Evolutionary conservation across 2,113 vertebrate species (phyloP).

Genomic region (Spermophilus dauricus): DNA sequence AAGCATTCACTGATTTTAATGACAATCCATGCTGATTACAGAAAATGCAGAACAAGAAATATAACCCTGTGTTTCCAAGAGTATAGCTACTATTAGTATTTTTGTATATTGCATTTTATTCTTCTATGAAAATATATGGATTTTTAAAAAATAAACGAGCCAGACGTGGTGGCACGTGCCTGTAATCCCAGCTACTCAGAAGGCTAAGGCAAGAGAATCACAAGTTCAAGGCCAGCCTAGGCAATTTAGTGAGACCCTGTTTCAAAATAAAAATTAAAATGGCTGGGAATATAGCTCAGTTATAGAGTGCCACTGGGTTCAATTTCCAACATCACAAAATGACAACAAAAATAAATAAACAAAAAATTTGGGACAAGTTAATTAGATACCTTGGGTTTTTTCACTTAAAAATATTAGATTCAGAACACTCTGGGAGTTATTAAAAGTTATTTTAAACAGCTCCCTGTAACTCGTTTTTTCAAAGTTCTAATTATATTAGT

Average conservation of each 20-base stretch:
- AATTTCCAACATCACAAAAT: not conserved
- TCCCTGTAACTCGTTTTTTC: not conserved
- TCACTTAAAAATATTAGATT: not conserved
- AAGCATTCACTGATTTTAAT: slow-evolving; percentile 42
- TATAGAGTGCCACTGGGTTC: no score
- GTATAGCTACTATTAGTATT: not conserved
- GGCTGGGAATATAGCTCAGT: no score
- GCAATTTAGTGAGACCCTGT: no score
- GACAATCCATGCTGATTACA: slow-evolving; percentile 8
- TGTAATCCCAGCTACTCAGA: no score
- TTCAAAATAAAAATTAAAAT: no score
- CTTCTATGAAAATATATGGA: not conserved
- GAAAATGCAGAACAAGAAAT: slow-evolving; percentile 33
- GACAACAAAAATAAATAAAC: not conserved
- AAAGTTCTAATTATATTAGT: slow-evolving; percentile 24
- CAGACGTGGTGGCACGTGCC: no score
- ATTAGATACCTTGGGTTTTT: not conserved
- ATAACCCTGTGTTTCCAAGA: not conserved
- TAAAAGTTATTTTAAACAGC: slow-evolving; percentile 10
- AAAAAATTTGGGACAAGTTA: not conserved
- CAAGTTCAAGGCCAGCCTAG: no score
- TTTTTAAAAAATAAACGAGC: not conserved
- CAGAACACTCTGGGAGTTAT: not conserved
- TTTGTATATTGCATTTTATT: not conserved
- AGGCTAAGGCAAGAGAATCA: no score